These are phyloP conservation scores for Lepus oiostolus DNA, from an alignment of 2,797 vertebrate species.

Conservation along the genomic window DNA sequence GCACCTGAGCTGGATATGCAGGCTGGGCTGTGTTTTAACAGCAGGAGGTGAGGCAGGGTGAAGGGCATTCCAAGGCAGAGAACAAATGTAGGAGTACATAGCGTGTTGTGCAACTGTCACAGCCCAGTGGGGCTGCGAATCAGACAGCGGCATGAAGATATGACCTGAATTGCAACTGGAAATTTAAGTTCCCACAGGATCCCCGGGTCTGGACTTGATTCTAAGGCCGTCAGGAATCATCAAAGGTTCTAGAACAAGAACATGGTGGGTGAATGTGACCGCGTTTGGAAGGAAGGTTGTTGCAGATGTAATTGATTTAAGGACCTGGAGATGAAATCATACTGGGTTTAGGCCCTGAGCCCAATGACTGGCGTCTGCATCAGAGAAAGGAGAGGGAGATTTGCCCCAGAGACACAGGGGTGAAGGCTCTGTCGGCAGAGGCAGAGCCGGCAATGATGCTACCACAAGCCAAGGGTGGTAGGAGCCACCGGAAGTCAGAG, in stretches of 20 bases:
- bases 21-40: not conserved
- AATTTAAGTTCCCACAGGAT: not conserved
- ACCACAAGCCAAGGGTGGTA: not conserved
- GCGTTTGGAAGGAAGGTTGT: not conserved
- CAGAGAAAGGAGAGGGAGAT: not conserved
- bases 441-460: not conserved
- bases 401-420: not conserved
- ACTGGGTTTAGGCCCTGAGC: not conserved
- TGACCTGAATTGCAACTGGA: not conserved
- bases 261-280: not conserved
- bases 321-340: not conserved
- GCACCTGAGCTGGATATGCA: not conserved
- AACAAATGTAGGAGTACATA: rapidly evolving
- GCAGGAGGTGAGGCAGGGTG: not conserved
- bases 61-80: not conserved
- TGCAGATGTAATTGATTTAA: not conserved
- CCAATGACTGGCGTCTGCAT: not conserved
- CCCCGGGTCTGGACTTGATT: not conserved
- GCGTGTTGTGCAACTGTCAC: not conserved
- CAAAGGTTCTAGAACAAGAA: not conserved
- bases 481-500: not conserved
- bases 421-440: not conserved
- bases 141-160: not conserved
- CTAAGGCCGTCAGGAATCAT: not conserved
- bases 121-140: not conserved